These are phyloP conservation scores for Pristionchus entomophagus DNA, from an alignment of 2,888 invertebrate genomes.

Conservation along the genomic window DNA sequence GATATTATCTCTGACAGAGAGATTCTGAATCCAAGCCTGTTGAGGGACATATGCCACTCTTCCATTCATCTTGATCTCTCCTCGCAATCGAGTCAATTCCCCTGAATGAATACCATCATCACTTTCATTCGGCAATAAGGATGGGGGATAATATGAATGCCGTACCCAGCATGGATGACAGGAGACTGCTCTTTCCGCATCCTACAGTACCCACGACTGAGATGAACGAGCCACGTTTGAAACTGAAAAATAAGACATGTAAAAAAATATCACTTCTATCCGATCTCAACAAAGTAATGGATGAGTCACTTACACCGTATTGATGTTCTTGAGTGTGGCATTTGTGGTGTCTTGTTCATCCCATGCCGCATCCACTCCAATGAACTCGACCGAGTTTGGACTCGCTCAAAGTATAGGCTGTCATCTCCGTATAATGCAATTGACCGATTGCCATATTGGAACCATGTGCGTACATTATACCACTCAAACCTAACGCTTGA, in stretches of 20 bases:
- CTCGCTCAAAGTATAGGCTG: not conserved
- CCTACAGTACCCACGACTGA: constrained; percentile 92
- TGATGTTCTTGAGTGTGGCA: not conserved
- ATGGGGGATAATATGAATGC: not conserved
- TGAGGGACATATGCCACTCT: constrained; percentile 86
- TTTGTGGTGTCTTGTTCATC: constrained; percentile 17
- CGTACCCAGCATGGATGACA: constrained; percentile 82
- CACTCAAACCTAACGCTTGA: too few species aligned
- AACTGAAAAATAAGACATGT: too few species aligned
- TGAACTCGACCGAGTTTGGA: constrained; percentile 5
- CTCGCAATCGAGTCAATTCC: constrained; percentile 69
- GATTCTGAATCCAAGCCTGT: constrained; percentile 85
- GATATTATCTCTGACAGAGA: constrained; percentile 80
- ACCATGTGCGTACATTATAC: too few species aligned
- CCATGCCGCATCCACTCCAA: constrained; percentile 28
- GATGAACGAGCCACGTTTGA: constrained; percentile 84
- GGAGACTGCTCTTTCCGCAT: constrained; percentile 86
- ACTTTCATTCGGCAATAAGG: not conserved
- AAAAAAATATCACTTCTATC: not conserved
- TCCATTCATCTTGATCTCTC: constrained; percentile 76
- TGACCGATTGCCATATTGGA: too few species aligned
- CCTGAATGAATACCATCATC: constrained; percentile 43
- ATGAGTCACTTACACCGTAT: not conserved
- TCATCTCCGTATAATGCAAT: too few species aligned
- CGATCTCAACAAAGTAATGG: not conserved